Conservation (phyloP, 2,797 vertebrate species). For the Megalops cyprinoides region DNA sequence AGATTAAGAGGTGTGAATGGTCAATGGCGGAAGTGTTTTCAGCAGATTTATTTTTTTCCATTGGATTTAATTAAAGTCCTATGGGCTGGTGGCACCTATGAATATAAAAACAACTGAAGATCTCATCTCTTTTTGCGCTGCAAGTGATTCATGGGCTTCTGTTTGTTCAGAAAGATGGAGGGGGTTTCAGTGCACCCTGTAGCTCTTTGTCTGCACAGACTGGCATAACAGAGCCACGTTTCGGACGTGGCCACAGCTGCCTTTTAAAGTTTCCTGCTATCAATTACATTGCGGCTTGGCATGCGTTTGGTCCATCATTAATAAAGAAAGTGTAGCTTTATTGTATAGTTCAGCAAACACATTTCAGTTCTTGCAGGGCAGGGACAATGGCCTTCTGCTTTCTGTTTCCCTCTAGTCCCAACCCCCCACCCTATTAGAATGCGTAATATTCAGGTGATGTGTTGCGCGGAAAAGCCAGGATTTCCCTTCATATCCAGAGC, state of each 20-base stretch:
- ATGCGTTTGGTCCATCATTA: slow-evolving; percentile 32
- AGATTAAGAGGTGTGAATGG: slow-evolving; percentile 33
- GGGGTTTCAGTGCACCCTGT: slow-evolving; percentile 68
- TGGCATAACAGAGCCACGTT: slow-evolving; percentile 57
- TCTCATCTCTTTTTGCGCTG: slow-evolving; percentile 70
- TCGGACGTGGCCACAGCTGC: slow-evolving; percentile 46
- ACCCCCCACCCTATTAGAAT: slow-evolving; percentile 52
- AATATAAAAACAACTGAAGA: slow-evolving; percentile 75
- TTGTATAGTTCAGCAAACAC: slow-evolving; percentile 8
- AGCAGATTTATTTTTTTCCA: slow-evolving; percentile 52
- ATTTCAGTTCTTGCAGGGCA: slow-evolving; percentile 40
- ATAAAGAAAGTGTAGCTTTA: slow-evolving; percentile 43
- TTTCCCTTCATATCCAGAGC: slow-evolving; percentile 9
- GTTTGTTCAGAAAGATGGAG: slow-evolving; percentile 74
- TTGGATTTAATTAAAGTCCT: slow-evolving; percentile 74
- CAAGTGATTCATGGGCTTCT: slow-evolving; percentile 76
- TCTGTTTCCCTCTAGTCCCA: slow-evolving; percentile 42
- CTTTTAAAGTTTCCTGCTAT: slow-evolving; percentile 23
- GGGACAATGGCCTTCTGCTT: slow-evolving; percentile 49
- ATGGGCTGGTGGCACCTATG: slow-evolving; percentile 45
- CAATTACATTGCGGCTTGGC: slow-evolving; percentile 24
- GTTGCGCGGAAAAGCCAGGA: slow-evolving; percentile 27
- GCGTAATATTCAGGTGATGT: slow-evolving; percentile 61
- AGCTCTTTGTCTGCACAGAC: slow-evolving; percentile 76
- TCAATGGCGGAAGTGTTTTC: slow-evolving; percentile 34